Base-by-base conservation (phyloP, 2,797 vertebrate genomes). In the Salarias fasciatus region DNA sequence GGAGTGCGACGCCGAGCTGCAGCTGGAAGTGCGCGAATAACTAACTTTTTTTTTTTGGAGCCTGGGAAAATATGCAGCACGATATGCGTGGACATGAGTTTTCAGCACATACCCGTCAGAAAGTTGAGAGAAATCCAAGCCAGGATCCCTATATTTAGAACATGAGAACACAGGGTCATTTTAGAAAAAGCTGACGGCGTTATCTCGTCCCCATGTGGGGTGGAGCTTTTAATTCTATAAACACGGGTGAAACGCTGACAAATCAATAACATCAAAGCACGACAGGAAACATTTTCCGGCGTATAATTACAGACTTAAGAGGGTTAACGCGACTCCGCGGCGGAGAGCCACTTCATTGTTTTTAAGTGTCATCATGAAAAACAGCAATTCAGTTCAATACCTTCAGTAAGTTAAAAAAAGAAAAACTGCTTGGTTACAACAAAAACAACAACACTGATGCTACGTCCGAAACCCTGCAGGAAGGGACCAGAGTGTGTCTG, bases 111-210 rank as follows among this genome's bases (percentile, higher is more conserved):
- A 96, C 98, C 96, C 92, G 95, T 97, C 77, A 99, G 88, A 78
- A 96, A 98, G 89, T 99, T 99, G 80, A 99, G 76, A 62, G 96
- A 94, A 75, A 99, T 91, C 98, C 98, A 99, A 41, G 98, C 97
- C 86, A 98, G 92, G 89, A 99, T 92, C 81, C 98, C 98, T 99
- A 72, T 3, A 59, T 50, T 49, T n/a, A 11, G 51, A 24, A 85
- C 53, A 56, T 59, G 12, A 36, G 40, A 33, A 64, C 43, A 66
- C 5, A 29, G 13, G 15, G 24, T 59, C 12, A 43, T 67, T 58
- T n/a, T 82, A 3, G 58, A 57, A 73, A 31, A 73, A 56, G 54
- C 51, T 71, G 50, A 24, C n/a, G n/a, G n/a, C n/a, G n/a, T n/a
- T n/a, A n/a, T n/a, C n/a, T n/a, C n/a, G n/a, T n/a, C 2, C 18